Evolutionary conservation across 2,797 vertebrate genomes (phyloP), one percentile per base, ranked within the genome.

Genomic region (Stomatorhinus walkeri): DNA sequence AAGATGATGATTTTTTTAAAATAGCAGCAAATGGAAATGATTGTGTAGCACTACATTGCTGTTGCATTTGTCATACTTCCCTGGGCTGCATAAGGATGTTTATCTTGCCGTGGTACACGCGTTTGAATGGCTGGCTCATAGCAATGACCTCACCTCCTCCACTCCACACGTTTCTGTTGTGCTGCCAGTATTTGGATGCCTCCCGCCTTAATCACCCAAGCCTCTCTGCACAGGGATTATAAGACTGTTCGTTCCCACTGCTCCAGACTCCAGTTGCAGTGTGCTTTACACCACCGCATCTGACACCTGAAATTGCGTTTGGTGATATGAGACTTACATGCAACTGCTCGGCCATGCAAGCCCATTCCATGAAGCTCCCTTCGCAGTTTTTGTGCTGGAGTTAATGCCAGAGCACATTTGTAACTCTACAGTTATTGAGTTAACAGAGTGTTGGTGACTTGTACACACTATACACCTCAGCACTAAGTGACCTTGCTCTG

Each of bases 131-230:
- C 10, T 79, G 46, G 48, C 56, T 40, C 10, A 76, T 87, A 83
- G 87, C 46, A 36, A 68, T 91, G 89, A 91, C 88, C 89, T 91
- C 81, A 91, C 91, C 54, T 59, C 87, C 51, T 32, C 5, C 43
- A 76, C 81, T 87, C 88, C 24, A 52, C 88, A 87, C 88, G 89
- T 92, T 90, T 89, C 92, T 92, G 91, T 91, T 92, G 91, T 91
- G 91, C 91, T 93, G 92, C 91, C 92, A 92, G 91, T 14, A 87
- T 92, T 91, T 89, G 94, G 92, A 94, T 95, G 91, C 94, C 93
- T 94, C 91, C 91, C 52, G 89, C 90, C 90, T 95, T 94, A 95
- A 90, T 94, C 94, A 94, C 92, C 10, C 91, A 90, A 89, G 87
- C 91, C 90, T 90, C 92, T 92, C 84, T 91, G 92, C 90, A 93